Conservation (phyloP, 2,888 invertebrate genomes). For the Melinopterus prodromus region DNA sequence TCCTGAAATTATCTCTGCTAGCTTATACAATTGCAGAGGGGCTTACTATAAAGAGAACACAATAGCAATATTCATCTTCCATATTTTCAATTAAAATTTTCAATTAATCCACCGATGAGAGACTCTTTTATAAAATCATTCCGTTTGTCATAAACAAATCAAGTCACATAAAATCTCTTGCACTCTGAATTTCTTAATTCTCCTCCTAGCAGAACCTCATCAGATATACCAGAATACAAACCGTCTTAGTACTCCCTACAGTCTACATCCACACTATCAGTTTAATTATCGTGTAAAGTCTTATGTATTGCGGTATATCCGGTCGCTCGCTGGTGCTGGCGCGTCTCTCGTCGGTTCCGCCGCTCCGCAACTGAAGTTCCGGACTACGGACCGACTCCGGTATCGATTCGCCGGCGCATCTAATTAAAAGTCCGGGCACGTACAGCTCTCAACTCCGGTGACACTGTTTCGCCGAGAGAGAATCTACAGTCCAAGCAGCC, state of each 20-base stretch:
- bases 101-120: too few relatives aligned
- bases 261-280: background rate
- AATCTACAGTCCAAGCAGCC: background rate
- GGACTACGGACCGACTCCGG: constrained; percentile 40
- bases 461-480: constrained; percentile 56
- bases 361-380: constrained; percentile 29
- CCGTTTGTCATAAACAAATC: background rate
- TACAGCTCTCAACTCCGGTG: constrained; percentile 60
- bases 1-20: too few relatives aligned
- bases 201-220: background rate
- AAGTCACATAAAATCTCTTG: background rate
- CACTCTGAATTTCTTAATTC: background rate
- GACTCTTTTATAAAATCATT: too few relatives aligned
- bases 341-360: background rate
- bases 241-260: background rate
- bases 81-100: too few relatives aligned
- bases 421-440: constrained; percentile 62
- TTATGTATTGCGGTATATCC: constrained; percentile 4
- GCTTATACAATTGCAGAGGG: too few relatives aligned
- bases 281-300: background rate
- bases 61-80: too few relatives aligned
- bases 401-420: constrained; percentile 61
- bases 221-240: background rate
- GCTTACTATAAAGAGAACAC: too few relatives aligned
- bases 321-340: background rate